Percentiles rank a stretch among this genome's conserved stretches.
Evolutionary conservation across 2,888 invertebrate genomes (phyloP).

Genomic region (Drosophila kokeensis): DNA sequence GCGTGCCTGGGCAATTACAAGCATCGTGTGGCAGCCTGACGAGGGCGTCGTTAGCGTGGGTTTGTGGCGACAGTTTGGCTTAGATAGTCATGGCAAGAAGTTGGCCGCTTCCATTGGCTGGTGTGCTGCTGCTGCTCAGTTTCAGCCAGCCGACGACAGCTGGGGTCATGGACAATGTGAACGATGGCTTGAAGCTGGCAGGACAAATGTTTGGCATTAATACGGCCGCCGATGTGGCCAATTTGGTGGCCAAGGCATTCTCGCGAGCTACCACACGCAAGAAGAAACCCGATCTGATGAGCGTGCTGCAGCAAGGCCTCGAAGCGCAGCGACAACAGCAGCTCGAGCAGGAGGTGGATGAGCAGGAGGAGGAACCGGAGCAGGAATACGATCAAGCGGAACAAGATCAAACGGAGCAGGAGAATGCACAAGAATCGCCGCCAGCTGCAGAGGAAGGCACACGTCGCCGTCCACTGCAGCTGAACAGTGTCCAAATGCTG

Average conservation of each 20-base stretch:
- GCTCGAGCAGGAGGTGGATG: constrained; percentile 22
- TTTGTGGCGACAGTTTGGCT: constrained; percentile 54
- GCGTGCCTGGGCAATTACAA: constrained; percentile 64
- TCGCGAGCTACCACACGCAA: constrained; percentile 59
- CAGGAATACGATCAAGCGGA: constrained; percentile 38
- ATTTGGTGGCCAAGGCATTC: constrained; percentile 87
- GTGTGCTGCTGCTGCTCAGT: constrained; percentile 42
- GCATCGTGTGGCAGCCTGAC: constrained; percentile 51
- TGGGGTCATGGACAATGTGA: constrained; percentile 83
- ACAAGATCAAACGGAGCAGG: constrained; percentile 44
- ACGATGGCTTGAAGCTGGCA: constrained; percentile 82
- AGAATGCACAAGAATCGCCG: constrained; percentile 67
- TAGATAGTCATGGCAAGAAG: constrained; percentile 58
- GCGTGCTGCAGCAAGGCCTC: constrained; percentile 66
- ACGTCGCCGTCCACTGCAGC: constrained; percentile 38
- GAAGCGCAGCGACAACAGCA: constrained; percentile 30
- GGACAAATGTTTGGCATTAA: constrained; percentile 85
- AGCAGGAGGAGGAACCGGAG: constrained; percentile 22
- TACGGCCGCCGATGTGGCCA: constrained; percentile 87
- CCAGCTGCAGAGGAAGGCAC: constrained; percentile 36
- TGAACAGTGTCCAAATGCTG: constrained; percentile 70
- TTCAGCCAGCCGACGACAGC: constrained; percentile 51
- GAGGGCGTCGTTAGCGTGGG: constrained; percentile 28
- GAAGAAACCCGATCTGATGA: constrained; percentile 68
- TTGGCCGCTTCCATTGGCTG: constrained; percentile 23